phyloP scores from a whole-genome alignment of 2,888 invertebrate species.

The Rhynchonema sp. region DNA sequence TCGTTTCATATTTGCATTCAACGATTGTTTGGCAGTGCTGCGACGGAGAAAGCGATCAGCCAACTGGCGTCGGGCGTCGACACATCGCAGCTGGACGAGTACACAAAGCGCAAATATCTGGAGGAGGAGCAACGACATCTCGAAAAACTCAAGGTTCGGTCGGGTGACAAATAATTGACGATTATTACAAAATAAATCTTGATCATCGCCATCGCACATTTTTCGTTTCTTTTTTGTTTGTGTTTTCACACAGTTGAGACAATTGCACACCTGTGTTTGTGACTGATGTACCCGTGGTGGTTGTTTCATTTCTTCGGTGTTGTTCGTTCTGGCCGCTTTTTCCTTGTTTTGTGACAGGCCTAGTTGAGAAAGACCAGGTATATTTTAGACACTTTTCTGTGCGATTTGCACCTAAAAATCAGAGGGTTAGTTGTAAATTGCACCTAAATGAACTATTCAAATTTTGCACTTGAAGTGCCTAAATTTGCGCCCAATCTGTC shows the following conservation, averaged over 20 bases:
- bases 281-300: background rate
- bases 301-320: background rate
- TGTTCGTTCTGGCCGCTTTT: background rate
- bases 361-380: too few species aligned
- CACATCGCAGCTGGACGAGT: constrained; percentile 50
- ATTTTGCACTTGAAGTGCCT: too few species aligned
- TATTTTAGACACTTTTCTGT: too few species aligned
- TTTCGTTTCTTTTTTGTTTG: background rate
- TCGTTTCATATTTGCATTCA: too few species aligned
- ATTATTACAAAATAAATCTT: background rate
- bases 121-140: constrained; percentile 91
- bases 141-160: constrained; percentile 69
- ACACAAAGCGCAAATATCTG: constrained; percentile 59
- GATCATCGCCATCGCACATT: background rate
- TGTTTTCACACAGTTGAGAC: background rate
- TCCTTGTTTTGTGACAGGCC: too few species aligned
- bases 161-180: background rate
- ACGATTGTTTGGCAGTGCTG: too few species aligned
- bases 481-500: too few species aligned
- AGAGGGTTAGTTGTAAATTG: too few species aligned
- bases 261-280: background rate
- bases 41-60: constrained; percentile 38
- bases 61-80: constrained; percentile 10
- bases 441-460: too few species aligned
- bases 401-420: too few species aligned